Conservation (phyloP, 2,797 vertebrate species). For the Pangasius larnaudii region DNA sequence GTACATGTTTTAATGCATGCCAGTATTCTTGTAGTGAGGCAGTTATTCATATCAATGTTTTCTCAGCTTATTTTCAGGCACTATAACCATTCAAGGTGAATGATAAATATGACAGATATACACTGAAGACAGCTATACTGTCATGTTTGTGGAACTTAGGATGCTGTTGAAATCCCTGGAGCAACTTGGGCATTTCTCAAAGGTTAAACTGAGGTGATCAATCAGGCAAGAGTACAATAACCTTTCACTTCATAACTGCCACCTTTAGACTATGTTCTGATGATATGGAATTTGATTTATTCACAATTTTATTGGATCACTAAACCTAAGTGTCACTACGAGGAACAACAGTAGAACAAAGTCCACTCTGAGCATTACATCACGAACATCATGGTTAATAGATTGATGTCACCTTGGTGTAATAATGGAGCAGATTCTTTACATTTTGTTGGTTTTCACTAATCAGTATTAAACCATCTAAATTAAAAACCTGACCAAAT, state of each 20-base stretch:
- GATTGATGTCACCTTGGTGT: constrained; percentile 20
- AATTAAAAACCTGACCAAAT: neutral
- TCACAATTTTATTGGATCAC: constrained; percentile 26
- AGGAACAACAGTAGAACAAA: neutral
- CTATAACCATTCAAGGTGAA: neutral
- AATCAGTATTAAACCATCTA: neutral
- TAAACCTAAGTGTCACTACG: neutral
- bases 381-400: neutral
- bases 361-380: constrained; percentile 5
- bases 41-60: neutral
- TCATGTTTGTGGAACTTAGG: neutral
- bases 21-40: neutral
- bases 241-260: constrained; percentile 5
- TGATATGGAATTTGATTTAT: constrained; percentile 46
- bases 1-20: neutral
- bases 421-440: neutral
- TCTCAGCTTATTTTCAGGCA: neutral
- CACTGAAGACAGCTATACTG: neutral
- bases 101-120: neutral
- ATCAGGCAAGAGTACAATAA: neutral
- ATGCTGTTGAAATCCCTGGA: neutral
- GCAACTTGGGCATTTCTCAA: neutral
- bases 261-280: constrained; percentile 58
- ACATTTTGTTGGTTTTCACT: neutral
- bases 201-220: neutral